Evolutionary conservation across 2,113 vertebrate species (phyloP), one percentile per base, ranked within the genome.

Genomic region (Ctenodactylus gundi): DNA sequence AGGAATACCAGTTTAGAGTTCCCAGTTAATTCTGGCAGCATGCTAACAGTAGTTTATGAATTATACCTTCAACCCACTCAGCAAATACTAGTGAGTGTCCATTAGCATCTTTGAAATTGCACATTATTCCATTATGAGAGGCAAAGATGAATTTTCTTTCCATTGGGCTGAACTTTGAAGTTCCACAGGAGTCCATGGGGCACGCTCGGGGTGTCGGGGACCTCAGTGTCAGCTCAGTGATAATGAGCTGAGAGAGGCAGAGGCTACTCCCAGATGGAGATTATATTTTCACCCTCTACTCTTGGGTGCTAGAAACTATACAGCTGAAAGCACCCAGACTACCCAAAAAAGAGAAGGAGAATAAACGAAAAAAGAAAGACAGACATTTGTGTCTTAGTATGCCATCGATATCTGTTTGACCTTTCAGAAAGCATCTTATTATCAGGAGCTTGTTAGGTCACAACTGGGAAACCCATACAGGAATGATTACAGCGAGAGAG

Each of bases 1-100:
- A 58, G n/a, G 58, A 90, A 76, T 49, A 72, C 7, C 12, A 31
- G 68, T 60, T 60, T 62, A n/a, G 39, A 88, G 20, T 44, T 55
- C 29, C 57, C 41, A 23, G 29, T 76, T 94, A 86, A 89, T 95
- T 94, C 70, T 89, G 64, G 31, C 36, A 51, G 34, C 41, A 41
- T 85, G 23, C 44, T 89, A 76, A 51, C 72, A 67, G 72, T 72
- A 76, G 62, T 88, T 95, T 68, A 91, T 77, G 49, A 94, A 53
- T 58, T 83, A 34, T 25, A 76, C 31, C 75, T 87, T 88, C 83
- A n/a, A 94, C 68, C 70, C 93, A 88, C 64, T 94, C 92, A 96
- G 94, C 85, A 94, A 95, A 88, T 90, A 82, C 55, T 90, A 78
- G 51, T 67, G 77, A 70, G 65, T 44, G 62, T 55, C 53, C 14